Percentiles rank a stretch among this genome's conserved stretches.
Evolutionary conservation across 92 coral and sea anemone species (phyloP).

Genomic region (Epizoanthus scotinus): DNA sequence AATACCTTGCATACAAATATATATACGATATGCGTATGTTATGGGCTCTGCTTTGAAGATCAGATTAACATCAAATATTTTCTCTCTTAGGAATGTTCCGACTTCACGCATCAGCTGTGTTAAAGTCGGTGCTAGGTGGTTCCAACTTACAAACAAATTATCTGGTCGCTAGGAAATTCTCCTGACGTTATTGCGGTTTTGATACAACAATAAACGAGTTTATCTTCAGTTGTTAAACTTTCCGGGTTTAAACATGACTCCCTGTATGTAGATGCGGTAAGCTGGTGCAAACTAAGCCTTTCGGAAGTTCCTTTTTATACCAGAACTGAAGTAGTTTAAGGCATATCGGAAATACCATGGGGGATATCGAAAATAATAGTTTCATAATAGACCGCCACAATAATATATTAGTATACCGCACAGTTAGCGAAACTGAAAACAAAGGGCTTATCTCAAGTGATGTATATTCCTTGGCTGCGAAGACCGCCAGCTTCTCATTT

Average conservation of each 20-base stretch:
- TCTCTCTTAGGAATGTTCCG: conserved; percentile 1
- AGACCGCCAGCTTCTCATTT: background rate
- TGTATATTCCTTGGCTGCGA: background rate
- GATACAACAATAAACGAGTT: conserved; percentile 14
- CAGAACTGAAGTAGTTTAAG: conserved; percentile 30
- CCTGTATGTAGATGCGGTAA: conserved; percentile 21
- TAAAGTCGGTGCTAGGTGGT: too few relatives aligned
- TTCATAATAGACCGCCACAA: background rate
- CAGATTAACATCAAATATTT: background rate
- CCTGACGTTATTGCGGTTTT: conserved; percentile 34
- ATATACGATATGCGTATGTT: too few relatives aligned
- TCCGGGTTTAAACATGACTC: conserved; percentile 16
- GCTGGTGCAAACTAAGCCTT: background rate
- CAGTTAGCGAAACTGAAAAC: conserved; percentile 1
- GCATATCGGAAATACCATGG: conserved; percentile 41
- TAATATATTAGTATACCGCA: background rate
- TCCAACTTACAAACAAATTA: background rate
- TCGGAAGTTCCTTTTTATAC: conserved; percentile 29
- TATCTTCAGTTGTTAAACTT: background rate
- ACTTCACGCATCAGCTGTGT: background rate
- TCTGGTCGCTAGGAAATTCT: conserved; percentile 7
- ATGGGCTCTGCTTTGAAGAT: too few relatives aligned
- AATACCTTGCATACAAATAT: too few relatives aligned
- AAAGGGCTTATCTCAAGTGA: background rate
- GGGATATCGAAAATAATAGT: conserved; percentile 10